Evolutionary conservation across 2,797 vertebrate genomes (phyloP).

Genomic region (Premnoplex brunnescens): DNA sequence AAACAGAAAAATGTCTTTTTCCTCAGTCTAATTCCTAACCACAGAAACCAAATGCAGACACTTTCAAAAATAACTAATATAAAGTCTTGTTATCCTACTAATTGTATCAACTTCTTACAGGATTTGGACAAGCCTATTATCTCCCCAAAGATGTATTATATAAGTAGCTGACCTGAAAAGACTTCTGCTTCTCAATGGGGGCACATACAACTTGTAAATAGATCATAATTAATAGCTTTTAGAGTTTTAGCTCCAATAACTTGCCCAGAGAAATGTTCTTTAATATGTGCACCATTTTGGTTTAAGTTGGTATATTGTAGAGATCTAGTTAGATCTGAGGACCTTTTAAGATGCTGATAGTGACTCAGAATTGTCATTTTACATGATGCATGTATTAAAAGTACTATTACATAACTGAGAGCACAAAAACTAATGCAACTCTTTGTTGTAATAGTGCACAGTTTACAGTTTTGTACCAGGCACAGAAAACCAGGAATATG

Average conservation of each 20-base stretch:
- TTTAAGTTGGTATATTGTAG: neutral
- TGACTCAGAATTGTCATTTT: neutral
- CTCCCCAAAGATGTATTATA: neutral
- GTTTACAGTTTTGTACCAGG: neutral
- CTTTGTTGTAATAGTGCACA: neutral
- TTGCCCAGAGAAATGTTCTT: neutral
- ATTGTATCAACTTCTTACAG: neutral
- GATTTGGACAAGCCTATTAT: constrained; percentile 21
- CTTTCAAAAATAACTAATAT: neutral
- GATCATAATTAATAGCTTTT: neutral
- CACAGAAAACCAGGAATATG: neutral
- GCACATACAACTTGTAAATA: neutral
- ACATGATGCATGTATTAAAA: neutral
- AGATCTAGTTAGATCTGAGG: neutral
- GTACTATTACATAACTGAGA: neutral
- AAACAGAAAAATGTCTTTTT: neutral
- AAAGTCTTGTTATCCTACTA: neutral
- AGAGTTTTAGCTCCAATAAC: neutral
- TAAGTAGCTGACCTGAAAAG: constrained; percentile 4
- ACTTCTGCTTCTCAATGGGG: neutral
- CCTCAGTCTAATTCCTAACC: neutral
- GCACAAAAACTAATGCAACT: neutral
- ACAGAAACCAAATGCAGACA: neutral
- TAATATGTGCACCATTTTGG: neutral
- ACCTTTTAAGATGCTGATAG: neutral